phyloP scores from a whole-genome alignment of 2,888 invertebrate species.

The Meteorus colon region DNA sequence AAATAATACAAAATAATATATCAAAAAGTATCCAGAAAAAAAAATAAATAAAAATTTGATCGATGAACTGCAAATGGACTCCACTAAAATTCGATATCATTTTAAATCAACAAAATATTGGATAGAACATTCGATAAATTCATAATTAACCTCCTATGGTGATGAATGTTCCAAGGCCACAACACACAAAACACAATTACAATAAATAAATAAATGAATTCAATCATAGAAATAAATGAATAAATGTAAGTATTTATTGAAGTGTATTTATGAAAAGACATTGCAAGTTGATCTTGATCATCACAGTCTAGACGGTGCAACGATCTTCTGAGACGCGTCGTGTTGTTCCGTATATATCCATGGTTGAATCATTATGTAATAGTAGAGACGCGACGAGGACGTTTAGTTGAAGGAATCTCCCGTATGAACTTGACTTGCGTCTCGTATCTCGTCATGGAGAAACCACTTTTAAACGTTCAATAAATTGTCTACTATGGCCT shows the following conservation, averaged over 20 bases:
- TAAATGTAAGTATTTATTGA: neutral
- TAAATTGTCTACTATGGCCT: neutral
- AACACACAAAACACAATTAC: neutral
- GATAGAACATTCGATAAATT: neutral
- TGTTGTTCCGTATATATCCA: neutral
- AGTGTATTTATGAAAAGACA: neutral
- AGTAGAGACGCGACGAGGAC: conserved; percentile 13
- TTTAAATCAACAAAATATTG: neutral
- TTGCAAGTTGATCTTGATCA: conserved; percentile 3
- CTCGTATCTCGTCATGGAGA: neutral
- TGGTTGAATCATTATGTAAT: conserved; percentile 16
- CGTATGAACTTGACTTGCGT: conserved; percentile 26
- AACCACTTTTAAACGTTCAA: conserved; percentile 11
- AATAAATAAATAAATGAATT: conserved; percentile 11
- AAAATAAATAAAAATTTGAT: neutral
- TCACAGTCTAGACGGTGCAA: conserved; percentile 11
- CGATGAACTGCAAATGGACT: neutral
- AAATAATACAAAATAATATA: neutral
- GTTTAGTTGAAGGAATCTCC: conserved; percentile 29
- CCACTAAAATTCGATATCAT: neutral
- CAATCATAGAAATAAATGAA: neutral
- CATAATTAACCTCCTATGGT: conserved; percentile 12
- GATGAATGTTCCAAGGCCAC: conserved; percentile 21
- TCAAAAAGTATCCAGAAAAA: neutral
- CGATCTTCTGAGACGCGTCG: conserved; percentile 4